Conservation (phyloP, 2,888 invertebrate genomes). For the Drosophila infuscata region DNA sequence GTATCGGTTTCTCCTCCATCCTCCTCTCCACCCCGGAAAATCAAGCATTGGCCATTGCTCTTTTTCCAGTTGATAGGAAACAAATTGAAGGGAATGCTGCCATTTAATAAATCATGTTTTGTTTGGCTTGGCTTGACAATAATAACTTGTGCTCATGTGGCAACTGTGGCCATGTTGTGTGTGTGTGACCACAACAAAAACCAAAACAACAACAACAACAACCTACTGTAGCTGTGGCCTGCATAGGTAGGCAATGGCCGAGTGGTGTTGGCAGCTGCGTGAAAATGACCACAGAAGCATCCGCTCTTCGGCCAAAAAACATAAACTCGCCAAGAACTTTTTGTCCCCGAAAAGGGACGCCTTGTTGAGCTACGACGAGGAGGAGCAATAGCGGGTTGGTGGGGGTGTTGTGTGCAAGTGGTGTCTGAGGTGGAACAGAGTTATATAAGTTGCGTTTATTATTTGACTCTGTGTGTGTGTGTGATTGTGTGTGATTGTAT, state of each 20-base stretch:
- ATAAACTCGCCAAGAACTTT: conserved; percentile 74
- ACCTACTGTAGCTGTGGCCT: conserved; percentile 27
- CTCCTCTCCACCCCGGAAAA: neutral
- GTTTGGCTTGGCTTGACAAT: conserved; percentile 79
- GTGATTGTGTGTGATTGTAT: conserved; percentile 21
- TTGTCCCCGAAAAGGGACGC: conserved; percentile 48
- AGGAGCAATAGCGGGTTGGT: neutral
- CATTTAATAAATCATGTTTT: conserved; percentile 81
- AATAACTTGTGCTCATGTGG: conserved; percentile 78
- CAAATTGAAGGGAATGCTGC: conserved; percentile 80
- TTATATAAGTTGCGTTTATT: conserved; percentile 81
- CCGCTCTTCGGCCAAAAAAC: conserved; percentile 53
- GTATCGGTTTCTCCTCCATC: conserved; percentile 1
- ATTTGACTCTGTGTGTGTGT: conserved; percentile 34
- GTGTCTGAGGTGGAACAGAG: conserved; percentile 40
- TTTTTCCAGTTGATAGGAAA: conserved; percentile 81
- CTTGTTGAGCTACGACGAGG: conserved; percentile 26
- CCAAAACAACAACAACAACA: conserved; percentile 14
- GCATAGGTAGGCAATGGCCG: conserved; percentile 61
- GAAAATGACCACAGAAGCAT: conserved; percentile 78
- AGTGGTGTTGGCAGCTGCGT: conserved; percentile 72
- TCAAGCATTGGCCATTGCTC: conserved; percentile 56
- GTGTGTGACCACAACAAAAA: conserved; percentile 50
- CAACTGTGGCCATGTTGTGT: conserved; percentile 69
- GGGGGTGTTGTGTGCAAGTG: neutral